Evolutionary conservation across 1,140 invertebrate genomes (phyloP).

Genomic region (Magallana ariakensis): DNA sequence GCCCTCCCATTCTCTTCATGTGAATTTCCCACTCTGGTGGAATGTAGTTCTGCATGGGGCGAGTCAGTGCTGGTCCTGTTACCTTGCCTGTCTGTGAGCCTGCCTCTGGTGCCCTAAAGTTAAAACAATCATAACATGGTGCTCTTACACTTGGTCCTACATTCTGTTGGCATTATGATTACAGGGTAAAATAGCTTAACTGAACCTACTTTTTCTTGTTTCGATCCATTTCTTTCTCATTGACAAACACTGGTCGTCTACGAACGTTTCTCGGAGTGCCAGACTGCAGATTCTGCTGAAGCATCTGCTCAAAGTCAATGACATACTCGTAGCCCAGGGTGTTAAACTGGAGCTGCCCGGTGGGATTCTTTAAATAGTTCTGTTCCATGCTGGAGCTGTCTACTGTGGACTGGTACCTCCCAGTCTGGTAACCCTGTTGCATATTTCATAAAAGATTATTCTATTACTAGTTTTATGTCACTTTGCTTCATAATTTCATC

Average conservation of each 20-base stretch:
- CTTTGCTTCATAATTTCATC: no score
- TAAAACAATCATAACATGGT: neutral
- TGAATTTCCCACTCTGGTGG: slow-evolving; percentile 20
- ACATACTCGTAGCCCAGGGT: slow-evolving; percentile 57
- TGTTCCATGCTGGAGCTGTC: slow-evolving; percentile 55
- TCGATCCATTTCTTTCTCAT: slow-evolving; percentile 48
- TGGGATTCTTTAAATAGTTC: slow-evolving; percentile 51
- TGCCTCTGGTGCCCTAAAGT: slow-evolving; percentile 7
- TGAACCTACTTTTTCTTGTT: slow-evolving; percentile 52
- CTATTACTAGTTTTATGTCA: no score
- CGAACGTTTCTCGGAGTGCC: slow-evolving; percentile 54
- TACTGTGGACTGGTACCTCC: slow-evolving; percentile 46
- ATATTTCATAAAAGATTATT: neutral
- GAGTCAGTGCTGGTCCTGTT: slow-evolving; percentile 32
- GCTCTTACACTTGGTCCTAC: neutral
- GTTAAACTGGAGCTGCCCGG: slow-evolving; percentile 51
- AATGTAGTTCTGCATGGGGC: slow-evolving; percentile 33
- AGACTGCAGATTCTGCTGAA: slow-evolving; percentile 59
- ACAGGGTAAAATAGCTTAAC: no score
- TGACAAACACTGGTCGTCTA: slow-evolving; percentile 62
- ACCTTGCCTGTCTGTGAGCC: neutral
- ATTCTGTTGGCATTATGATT: neutral
- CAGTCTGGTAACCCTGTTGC: neutral
- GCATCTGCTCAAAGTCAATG: slow-evolving; percentile 65
- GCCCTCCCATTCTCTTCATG: neutral